phyloP scores from a whole-genome alignment of 2,888 invertebrate genomes.

The Torymus aiolomorphi region DNA sequence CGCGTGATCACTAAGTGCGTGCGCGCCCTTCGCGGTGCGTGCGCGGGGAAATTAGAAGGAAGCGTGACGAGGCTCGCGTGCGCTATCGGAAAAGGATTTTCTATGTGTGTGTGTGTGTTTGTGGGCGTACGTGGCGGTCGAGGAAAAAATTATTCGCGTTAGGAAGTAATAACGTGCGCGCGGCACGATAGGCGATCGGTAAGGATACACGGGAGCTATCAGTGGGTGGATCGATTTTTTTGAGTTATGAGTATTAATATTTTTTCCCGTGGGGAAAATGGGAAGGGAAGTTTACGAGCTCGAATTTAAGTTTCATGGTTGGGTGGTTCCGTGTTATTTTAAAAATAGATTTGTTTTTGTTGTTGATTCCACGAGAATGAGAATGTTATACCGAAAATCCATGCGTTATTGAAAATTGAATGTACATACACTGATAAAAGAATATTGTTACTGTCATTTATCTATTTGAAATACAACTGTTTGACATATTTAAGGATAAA shows the following conservation, averaged over 20 bases:
- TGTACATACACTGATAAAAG: no score
- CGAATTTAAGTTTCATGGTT: no score
- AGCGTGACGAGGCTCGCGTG: conserved; percentile 12
- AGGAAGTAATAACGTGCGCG: conserved; percentile 11
- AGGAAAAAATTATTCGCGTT: not conserved
- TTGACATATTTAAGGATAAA: no score
- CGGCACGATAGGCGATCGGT: conserved; percentile 6
- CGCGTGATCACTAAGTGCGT: conserved; percentile 11
- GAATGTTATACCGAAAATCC: no score
- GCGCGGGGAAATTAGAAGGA: conserved; percentile 27
- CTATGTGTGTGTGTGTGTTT: not conserved
- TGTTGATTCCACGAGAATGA: no score
- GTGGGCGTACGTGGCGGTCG: not conserved
- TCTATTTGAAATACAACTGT: no score
- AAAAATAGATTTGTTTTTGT: no score
- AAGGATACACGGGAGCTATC: not conserved
- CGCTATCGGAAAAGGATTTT: conserved; percentile 6
- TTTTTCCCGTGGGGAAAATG: not conserved
- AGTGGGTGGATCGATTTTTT: conserved; percentile 2
- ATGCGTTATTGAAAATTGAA: no score
- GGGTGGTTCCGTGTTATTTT: no score
- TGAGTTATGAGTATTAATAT: not conserved
- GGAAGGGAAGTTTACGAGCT: no score
- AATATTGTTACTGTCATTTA: no score
- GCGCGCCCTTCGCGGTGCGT: not conserved